These are phyloP conservation scores for Sebastes cheni DNA, from an alignment of 2,797 vertebrate genomes.

Conservation along the genomic window DNA sequence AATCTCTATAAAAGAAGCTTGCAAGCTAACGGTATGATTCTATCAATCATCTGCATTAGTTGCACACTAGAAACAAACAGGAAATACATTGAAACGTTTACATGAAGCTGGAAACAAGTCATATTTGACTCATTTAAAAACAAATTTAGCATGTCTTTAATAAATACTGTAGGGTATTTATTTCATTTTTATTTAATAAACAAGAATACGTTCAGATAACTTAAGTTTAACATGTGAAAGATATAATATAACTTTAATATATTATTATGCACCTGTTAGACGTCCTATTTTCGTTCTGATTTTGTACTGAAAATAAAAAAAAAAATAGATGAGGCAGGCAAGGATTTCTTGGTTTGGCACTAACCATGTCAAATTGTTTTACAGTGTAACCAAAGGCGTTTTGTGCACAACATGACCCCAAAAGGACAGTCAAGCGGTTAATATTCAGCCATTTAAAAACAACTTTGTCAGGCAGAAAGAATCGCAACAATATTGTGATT, in stretches of 20 bases:
- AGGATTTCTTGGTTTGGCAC: conserved; percentile 65
- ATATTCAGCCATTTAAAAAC: conserved; percentile 26
- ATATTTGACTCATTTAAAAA: conserved; percentile 1
- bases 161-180: conserved; percentile 63
- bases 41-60: not conserved
- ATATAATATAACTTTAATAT: conserved; percentile 45
- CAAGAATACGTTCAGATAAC: conserved; percentile 54
- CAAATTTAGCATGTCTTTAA: conserved; percentile 15
- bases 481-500: not conserved
- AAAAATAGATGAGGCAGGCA: conserved; percentile 31
- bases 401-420: conserved; percentile 37
- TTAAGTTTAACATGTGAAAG: conserved; percentile 54
- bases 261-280: conserved; percentile 32
- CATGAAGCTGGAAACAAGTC: conserved; percentile 16
- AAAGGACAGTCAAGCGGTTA: conserved; percentile 14
- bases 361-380: conserved; percentile 41
- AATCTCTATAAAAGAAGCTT: not conserved
- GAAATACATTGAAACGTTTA: not conserved
- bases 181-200: conserved; percentile 27
- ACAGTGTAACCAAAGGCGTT: conserved; percentile 61
- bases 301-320: conserved; percentile 3
- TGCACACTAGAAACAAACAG: conserved; percentile 10
- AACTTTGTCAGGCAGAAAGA: conserved; percentile 18
- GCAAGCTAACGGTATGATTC: not conserved
- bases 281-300: conserved; percentile 1